These are phyloP conservation scores for Brachypteracias leptosomus DNA, from an alignment of 2,113 vertebrate species.

Conservation along the genomic window DNA sequence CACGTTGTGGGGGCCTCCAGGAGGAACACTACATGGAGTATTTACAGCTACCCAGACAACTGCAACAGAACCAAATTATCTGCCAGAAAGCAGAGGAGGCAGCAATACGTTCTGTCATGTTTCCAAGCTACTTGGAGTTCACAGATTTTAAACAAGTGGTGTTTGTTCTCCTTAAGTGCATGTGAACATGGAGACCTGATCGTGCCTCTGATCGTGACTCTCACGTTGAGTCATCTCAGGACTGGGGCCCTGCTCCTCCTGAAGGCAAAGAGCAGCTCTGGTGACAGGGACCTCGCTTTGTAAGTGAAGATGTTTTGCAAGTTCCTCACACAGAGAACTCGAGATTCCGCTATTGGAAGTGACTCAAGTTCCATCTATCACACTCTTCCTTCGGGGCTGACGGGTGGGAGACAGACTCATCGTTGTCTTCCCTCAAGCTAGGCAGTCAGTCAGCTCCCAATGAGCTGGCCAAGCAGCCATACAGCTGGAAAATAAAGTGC, in stretches of 20 bases:
- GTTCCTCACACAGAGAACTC: background rate
- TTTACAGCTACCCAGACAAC: background rate
- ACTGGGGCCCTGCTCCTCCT: background rate
- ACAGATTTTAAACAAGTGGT: background rate
- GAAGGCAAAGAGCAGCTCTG: background rate
- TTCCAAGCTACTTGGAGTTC: background rate
- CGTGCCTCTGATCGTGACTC: background rate
- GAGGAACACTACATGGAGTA: background rate
- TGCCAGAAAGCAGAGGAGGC: background rate
- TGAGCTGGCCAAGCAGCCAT: background rate
- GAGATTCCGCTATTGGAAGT: background rate
- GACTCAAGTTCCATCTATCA: background rate
- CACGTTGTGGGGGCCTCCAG: background rate
- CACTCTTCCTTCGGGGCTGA: background rate
- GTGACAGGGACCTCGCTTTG: background rate
- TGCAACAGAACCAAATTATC: background rate
- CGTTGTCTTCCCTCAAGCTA: background rate
- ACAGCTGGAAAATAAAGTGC: background rate
- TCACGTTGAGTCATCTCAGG: background rate
- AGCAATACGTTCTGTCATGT: background rate
- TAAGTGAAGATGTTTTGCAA: background rate
- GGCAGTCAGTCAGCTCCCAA: background rate
- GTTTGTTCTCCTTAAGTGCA: background rate
- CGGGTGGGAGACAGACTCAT: background rate
- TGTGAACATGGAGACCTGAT: background rate